Percentiles rank a stretch among this genome's conserved stretches.
Evolutionary conservation across 1,140 invertebrate species (phyloP).

Genomic region (Archegozetes longisetosus): DNA sequence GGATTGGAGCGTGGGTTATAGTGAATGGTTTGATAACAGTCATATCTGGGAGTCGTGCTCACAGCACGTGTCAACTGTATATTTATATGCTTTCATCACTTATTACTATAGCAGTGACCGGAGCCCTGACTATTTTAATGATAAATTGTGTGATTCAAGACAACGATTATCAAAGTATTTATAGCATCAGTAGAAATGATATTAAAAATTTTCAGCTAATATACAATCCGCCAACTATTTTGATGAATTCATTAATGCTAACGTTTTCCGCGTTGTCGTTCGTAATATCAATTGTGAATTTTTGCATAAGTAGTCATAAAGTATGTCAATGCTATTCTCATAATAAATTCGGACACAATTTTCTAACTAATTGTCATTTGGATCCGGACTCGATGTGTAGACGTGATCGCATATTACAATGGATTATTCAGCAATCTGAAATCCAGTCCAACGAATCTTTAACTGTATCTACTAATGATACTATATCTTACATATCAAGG

Average conservation of each 20-base stretch:
- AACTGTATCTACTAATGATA: neutral
- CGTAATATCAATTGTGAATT: conserved; percentile 6
- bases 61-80: neutral
- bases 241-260: conserved; percentile 1
- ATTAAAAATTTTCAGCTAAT: neutral
- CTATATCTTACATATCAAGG: neutral
- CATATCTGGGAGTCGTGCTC: neutral
- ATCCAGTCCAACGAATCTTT: neutral
- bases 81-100: neutral
- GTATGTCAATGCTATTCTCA: conserved; percentile 1
- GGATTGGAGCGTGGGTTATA: conserved; percentile 2
- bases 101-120: conserved; percentile 3
- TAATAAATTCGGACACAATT: neutral
- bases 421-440: conserved; percentile 6
- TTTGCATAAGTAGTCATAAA: neutral
- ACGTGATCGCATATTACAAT: conserved; percentile 6
- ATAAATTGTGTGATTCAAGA: conserved; percentile 5
- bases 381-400: neutral
- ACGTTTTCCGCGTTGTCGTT: conserved; percentile 1
- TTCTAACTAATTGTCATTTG: neutral
- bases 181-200: neutral
- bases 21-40: neutral
- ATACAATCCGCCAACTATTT: neutral
- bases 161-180: neutral
- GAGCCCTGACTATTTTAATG: conserved; percentile 2